Evolutionary conservation across 1,140 invertebrate species (phyloP), one percentile per base, ranked within the genome.

Genomic region (Mylabris phalerata): DNA sequence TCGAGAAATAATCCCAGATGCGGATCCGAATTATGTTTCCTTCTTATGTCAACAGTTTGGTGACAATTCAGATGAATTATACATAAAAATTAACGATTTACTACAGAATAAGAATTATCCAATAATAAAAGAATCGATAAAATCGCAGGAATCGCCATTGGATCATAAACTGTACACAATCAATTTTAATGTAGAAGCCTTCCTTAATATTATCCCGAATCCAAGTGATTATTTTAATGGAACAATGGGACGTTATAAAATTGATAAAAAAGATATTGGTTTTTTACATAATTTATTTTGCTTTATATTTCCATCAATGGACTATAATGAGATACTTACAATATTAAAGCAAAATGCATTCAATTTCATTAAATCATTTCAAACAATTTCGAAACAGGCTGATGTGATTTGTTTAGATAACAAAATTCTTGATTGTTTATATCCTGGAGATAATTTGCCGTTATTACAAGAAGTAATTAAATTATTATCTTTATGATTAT

Each of bases 131-230:
- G 77, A 83, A 9, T 78, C 78, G 61, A 52, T 72, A 3, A 68
- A 68, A 41, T 71, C 68, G 42, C 60, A 40, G 11, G 26, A 73
- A 62, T 66, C 75, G 3, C 64, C 70, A 0, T 66, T 74, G 40
- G 71, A 75, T 25, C 59, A 75, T 25, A 69, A 73, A 10, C 67
- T 75, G 24, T 79, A 76, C 39, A 78, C 71, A 0, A 66, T 42
- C 0, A 67, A 77, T 2, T 80, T 83, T 50, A 59, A 76, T 32
- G 65, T 81, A 3, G 65, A 76, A 40, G 72, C 79, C 11, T 84
- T 84, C 66, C 55, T 85, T 2, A 67, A 78, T 40, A 71, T 78
- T 13, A 80, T 83, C 71, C 78, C 82, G 19, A 72, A 82, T 59
- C 83, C 83, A 9, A 63, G 77, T 47, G 61, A 66, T 11, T 69